Base-by-base conservation (phyloP, 2,888 invertebrate genomes). In the Mongoloraphidia duomilia region DNA sequence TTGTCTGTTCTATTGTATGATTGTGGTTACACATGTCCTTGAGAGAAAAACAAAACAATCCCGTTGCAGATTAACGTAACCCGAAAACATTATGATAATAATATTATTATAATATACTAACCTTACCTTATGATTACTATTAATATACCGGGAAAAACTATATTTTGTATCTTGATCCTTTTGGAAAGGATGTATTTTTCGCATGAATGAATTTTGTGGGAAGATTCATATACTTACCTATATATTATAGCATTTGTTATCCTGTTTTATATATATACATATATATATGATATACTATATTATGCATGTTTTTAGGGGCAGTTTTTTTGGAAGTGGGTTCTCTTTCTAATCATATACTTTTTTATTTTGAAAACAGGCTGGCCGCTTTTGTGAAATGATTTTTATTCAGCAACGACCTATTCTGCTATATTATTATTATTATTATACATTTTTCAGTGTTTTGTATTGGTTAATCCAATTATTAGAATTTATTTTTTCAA, bases 351-450 rank as follows among this genome's bases (percentile, higher is more conserved):
- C 26, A 26, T 26, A 26, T 26, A 39, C 46, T 41, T 49, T 34
- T 34, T 34, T 49, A 45, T 45, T 39, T 38, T 37, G 36, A 39
- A 41, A 34, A 60, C 63, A 63, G 65, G 60, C 59, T 66, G 66
- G 68, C 69, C 69, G 59, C 58, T 57, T 58, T 54, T 56, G 56
- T 58, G 53, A 57, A 56, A 56, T 55, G 56, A 56, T 57, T 58
- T 56, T 59, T 58, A 57, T 55, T 54, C 58, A 66, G 66, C 68
- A 67, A 66, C 67, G 66, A 68, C 68, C 68, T 68, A 66, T 67
- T 68, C 68, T 68, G 68, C 66, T 54, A 54, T 52, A 65, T 66
- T 65, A 67, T 50, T 46, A 49, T 51, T 17, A 17, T 26, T 26
- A 26, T 26, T 26, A 26, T 26, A 26, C 26, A 55, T 54, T 54